Percentiles rank a stretch among this genome's conserved stretches.
These are phyloP conservation scores for Brachyalestes nurse DNA, from an alignment of 2,797 vertebrate species.

Conservation along the genomic window DNA sequence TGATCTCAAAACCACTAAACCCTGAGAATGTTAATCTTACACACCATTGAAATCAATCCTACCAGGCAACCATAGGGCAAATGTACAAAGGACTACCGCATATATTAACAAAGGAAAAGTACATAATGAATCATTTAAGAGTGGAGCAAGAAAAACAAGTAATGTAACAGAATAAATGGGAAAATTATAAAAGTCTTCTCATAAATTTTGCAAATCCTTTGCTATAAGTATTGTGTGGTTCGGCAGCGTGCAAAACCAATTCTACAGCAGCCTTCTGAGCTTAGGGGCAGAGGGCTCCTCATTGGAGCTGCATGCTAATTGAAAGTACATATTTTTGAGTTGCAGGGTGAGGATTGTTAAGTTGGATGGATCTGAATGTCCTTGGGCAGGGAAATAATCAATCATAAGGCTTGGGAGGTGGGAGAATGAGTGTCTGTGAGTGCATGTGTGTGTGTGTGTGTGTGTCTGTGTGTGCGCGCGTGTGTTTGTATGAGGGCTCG, in stretches of 20 bases:
- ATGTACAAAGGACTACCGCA: slow-evolving; percentile 30
- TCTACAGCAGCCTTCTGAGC: slow-evolving; percentile 45
- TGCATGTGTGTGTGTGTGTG: slow-evolving; percentile 2
- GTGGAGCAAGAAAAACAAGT: slow-evolving; percentile 8
- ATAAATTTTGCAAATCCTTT: slow-evolving; percentile 39
- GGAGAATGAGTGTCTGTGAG: neutral
- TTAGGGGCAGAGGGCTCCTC: slow-evolving; percentile 49
- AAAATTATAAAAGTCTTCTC: slow-evolving; percentile 46
- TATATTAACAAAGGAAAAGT: slow-evolving; percentile 11
- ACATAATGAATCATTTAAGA: slow-evolving; percentile 16
- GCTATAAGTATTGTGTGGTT: slow-evolving; percentile 37
- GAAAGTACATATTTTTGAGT: slow-evolving; percentile 50
- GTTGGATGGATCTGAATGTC: slow-evolving; percentile 56
- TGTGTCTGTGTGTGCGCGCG: slow-evolving; percentile 12
- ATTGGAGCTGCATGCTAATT: slow-evolving; percentile 53
- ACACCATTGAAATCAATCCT: neutral
- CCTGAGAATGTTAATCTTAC: slow-evolving; percentile 9
- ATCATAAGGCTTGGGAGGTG: slow-evolving; percentile 32
- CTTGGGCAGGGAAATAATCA: slow-evolving; percentile 58
- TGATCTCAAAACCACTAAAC: neutral
- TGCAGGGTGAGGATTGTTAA: slow-evolving; percentile 48
- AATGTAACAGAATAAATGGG: neutral
- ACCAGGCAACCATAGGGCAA: slow-evolving; percentile 34
- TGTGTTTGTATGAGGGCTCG: neutral
- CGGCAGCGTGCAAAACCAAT: slow-evolving; percentile 46